Base-by-base conservation (phyloP, 2,797 vertebrate species). In the Hafferia zeledoni region DNA sequence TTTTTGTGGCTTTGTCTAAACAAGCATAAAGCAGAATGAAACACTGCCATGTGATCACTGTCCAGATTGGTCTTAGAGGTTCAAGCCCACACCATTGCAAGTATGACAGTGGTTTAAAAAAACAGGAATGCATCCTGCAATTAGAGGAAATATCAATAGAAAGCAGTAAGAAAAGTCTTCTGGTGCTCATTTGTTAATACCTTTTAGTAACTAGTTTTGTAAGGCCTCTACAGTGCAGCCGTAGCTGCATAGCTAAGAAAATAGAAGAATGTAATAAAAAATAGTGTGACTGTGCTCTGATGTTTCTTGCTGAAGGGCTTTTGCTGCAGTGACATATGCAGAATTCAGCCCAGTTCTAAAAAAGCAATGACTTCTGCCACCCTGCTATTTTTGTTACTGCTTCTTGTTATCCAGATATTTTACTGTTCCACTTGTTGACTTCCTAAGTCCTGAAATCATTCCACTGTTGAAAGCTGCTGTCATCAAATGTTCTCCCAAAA, bases 221-320 rank as follows among this genome's bases (percentile, higher is more conserved):
- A 53, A 71, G 27, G 27, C 44, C 37, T 81, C 68, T 27, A 30
- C 43, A 76, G 37, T 57, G 10, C 68, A 61, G 46, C 14, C 64
- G 23, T 39, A 69, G 37, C 20, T 35, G 35, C 56, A 63, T 88
- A 94, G 20, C 17, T 59, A 22, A 25, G 22, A 50, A 55, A 25
- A 33, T 35, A 47, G 56, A 76, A 87, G 37, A 9, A 43, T 23
- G 41, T 53, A 1, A 3, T 18, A 52, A 49, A 68, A 89, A 68
- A 17, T 30, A 1, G 0, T 27, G 22, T 0, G 0, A 27, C 16
- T 35, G 5, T 17, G 3, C 17, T 72, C 28, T 83, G 30, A 20
- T 47, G 16, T 50, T 50, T 59, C 69, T 60, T 64, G 41, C 35
- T 37, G n/a, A 39, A 46, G 43, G n/a, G 13, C 17, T 65, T 7